Evolutionary conservation across 2,888 invertebrate species (phyloP).

Genomic region (Amphipyra tragopoginis): DNA sequence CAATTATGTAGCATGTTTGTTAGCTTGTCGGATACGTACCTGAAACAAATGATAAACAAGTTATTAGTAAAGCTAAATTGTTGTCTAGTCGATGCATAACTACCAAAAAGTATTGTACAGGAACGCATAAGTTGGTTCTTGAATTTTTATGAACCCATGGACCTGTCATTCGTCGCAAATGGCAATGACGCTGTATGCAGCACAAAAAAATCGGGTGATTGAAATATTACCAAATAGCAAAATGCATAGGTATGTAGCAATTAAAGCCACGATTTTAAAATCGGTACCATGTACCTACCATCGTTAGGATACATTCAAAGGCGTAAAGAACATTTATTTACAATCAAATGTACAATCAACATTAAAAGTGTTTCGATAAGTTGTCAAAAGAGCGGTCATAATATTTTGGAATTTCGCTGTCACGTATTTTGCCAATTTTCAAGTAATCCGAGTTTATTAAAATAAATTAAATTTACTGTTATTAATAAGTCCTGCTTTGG

Average conservation of each 20-base stretch:
- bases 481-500: slow-evolving; percentile 5
- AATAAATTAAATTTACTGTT: slow-evolving; percentile 12
- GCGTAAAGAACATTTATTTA: background rate
- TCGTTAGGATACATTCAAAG: background rate
- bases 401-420: slow-evolving; percentile 21
- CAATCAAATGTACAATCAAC: slow-evolving; percentile 15
- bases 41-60: slow-evolving; percentile 57
- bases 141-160: background rate
- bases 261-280: background rate
- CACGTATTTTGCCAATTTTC: slow-evolving; percentile 12
- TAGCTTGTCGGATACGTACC: slow-evolving; percentile 60
- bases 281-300: background rate
- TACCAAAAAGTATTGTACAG: background rate
- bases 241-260: background rate
- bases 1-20: slow-evolving; percentile 35
- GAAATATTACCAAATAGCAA: background rate
- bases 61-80: slow-evolving; percentile 7
- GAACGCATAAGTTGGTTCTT: background rate
- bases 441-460: slow-evolving; percentile 19
- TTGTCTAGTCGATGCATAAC: background rate
- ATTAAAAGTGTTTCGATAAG: slow-evolving; percentile 1
- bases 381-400: slow-evolving; percentile 1
- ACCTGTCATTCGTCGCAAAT: background rate
- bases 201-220: background rate
- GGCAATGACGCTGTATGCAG: background rate